Base-by-base conservation (phyloP, 2,888 invertebrate genomes). In the Temnothorax rugatulus region DNA sequence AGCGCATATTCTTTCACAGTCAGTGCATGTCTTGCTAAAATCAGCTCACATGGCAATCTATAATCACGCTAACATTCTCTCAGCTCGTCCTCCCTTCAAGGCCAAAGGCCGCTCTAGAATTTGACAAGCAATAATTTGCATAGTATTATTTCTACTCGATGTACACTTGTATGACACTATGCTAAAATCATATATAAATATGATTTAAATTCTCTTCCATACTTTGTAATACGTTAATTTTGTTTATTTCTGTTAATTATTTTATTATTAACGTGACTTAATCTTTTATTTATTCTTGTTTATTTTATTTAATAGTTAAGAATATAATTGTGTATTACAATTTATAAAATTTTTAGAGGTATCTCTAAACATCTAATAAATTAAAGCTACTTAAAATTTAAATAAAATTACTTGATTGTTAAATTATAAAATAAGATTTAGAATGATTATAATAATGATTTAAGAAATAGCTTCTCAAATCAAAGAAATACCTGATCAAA, bases 11-110 rank as follows among this genome's bases (percentile, higher is more conserved):
- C 66, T 86, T 76, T 74, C 83, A 83, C 84, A 87, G 84, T 86
- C 83, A 84, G 69, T 91, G 92, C 90, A 90, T 92, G 91, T 73
- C 73, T 87, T 88, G 90, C 88, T 87, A 88, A 89, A 86, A 75
- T 91, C 89, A 91, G 68, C 85, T 88, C 87, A 89, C 87, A 88
- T 87, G 86, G 89, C 87, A 89, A 91, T 90, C 89, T 91, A 89
- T 52, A 83, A 90, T 84, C 84, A 89, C 86, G 84, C 85, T 82
- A 84, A 86, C 85, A 88, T 77, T 88, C 73, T 90, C 86, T 90
- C 86, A 85, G 73, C 76, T 85, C 75, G 83, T 84, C 84, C 73
- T 87, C 41, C 85, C 77, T 88, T 86, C 64, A 77, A 89, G 77
- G 86, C 84, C 76, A 86, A 85, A 88, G 75, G 61, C 87, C 85